Conservation (phyloP, 2,113 vertebrate genomes). For the Alouatta palliata region DNA sequence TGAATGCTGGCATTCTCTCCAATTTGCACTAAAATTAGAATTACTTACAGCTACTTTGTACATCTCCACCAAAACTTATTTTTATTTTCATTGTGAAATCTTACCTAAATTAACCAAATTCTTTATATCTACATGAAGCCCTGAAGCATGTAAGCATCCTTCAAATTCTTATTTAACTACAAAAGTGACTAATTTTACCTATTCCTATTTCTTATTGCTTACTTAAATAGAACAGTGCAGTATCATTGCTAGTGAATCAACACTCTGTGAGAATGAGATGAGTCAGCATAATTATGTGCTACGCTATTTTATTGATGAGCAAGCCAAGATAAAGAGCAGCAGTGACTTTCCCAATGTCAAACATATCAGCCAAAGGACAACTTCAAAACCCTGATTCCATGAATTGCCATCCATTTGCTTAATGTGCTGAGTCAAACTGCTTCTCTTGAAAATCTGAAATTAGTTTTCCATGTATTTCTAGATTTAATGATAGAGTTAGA, state of each 20-base stretch:
- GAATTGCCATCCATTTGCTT: neutral
- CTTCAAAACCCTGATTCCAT: neutral
- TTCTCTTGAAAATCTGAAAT: constrained; percentile 37
- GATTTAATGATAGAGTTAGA: neutral
- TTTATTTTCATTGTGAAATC: constrained; percentile 4
- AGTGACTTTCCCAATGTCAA: neutral
- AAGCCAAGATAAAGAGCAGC: neutral
- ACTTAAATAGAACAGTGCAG: neutral
- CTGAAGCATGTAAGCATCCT: neutral
- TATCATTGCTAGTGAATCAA: neutral
- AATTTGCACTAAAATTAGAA: neutral
- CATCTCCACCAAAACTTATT: neutral
- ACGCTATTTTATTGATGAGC: neutral
- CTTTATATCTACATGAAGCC: neutral
- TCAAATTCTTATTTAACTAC: constrained; percentile 14
- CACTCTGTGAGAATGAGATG: neutral
- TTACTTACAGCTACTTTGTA: neutral
- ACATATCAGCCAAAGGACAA: neutral
- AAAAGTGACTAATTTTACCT: neutral
- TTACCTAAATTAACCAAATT: neutral
- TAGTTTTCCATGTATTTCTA: neutral
- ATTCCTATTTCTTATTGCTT: neutral
- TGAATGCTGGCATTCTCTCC: neutral
- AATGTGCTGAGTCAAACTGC: neutral
- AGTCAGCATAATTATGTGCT: neutral